Base-by-base conservation (phyloP, 2,113 vertebrate genomes). In the Probosciger aterrimus region DNA sequence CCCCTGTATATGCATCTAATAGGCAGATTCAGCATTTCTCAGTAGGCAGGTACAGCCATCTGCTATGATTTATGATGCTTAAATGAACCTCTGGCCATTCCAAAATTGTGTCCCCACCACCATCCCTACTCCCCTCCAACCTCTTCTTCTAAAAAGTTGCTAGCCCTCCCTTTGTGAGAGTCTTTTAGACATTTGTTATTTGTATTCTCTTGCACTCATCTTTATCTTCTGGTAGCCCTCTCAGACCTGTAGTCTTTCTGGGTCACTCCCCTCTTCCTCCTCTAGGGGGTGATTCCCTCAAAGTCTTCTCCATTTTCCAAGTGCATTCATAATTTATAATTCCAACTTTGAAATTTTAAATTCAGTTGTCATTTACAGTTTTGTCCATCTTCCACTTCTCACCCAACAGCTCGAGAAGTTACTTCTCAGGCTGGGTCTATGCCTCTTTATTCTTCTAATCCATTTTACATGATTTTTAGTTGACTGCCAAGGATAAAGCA, bases 391-490 rank as follows among this genome's bases (percentile, higher is more conserved):
- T 82, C 75, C 27, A 49, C 69, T 85, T 80, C 71, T 82, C 79
- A 52, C 39, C 27, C 85, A 84, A 31, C 52, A 74, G 20, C 44
- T 69, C 6, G 9, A 44, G 35, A 88, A 82, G 2, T 88, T 35
- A 11, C 17, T 85, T 93, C 50, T 67, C 55, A 31, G 35, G 3
- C 16, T 47, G n/a, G 23, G 13, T 39, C 57, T 71, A 2, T 28
- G 63, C 37, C 7, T 1, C 82, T 55, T 25, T 55, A 7, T 57
- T 82, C 31, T 82, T 79, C 78, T 74, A 69, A 90, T 53, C 79
- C 35, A 59, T 92, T 92, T 86, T 60, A 41, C 64, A 27, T 14
- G 19, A 73, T 73, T 88, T 95, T 90, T 31, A 53, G 41, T 88
- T 60, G 57, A 27, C 41, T 93, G 59, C 49, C 53, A 77, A 1